Conservation (phyloP, 2,113 vertebrate genomes). For the Montifringilla adamsi region DNA sequence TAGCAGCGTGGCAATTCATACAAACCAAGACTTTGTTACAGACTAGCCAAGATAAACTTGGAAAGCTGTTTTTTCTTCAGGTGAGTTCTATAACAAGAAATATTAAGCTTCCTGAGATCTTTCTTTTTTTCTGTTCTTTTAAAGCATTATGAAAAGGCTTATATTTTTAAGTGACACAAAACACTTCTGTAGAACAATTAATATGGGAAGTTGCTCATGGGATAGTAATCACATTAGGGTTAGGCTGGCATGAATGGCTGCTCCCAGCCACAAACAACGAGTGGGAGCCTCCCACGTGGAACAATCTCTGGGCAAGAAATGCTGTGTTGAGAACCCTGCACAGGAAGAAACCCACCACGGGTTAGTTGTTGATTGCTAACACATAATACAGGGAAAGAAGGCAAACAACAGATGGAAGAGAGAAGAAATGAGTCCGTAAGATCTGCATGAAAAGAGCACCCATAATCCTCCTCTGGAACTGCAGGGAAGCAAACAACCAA, state of each 20-base stretch:
- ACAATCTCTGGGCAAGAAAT: accelerated
- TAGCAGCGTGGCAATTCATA: background rate
- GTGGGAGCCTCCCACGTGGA: background rate
- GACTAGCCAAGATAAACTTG: background rate
- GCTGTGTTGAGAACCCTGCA: accelerated
- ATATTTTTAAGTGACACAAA: background rate
- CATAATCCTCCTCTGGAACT: background rate
- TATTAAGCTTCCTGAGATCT: background rate
- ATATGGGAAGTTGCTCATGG: background rate
- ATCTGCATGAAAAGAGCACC: background rate
- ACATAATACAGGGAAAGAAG: background rate
- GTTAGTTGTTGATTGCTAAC: background rate
- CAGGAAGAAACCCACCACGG: background rate
- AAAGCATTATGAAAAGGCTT: background rate
- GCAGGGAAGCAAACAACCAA: background rate
- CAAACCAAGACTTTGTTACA: background rate
- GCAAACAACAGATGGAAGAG: background rate
- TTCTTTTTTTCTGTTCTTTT: background rate
- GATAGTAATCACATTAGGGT: background rate
- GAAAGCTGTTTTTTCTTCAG: background rate
- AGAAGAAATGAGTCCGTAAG: background rate
- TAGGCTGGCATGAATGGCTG: background rate
- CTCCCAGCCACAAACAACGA: background rate
- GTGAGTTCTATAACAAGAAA: background rate
- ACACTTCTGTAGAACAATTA: background rate